Conservation (phyloP, 1,140 invertebrate genomes). For the Trichoplusia ni region DNA sequence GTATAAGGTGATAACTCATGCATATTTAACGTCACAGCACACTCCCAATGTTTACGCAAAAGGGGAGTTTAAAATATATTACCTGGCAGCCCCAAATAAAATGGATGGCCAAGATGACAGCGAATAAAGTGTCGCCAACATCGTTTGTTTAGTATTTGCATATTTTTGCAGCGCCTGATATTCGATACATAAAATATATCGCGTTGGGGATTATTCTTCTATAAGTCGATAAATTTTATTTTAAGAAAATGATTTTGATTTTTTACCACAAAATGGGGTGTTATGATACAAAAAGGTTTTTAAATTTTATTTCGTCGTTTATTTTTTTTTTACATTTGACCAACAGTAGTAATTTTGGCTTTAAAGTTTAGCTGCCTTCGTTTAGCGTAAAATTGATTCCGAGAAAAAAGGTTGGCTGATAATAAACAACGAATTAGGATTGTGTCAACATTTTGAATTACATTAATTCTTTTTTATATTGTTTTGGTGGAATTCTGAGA, state of each 20-base stretch:
- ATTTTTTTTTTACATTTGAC: background rate
- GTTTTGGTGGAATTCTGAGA: too few species aligned
- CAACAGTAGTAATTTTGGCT: background rate
- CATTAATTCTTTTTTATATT: too few species aligned
- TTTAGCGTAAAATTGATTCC: constrained; percentile 1
- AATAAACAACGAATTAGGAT: too few species aligned
- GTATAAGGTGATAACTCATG: too few species aligned
- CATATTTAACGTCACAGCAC: too few species aligned
- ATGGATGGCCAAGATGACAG: constrained; percentile 40
- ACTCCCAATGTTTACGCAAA: background rate
- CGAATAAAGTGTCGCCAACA: constrained; percentile 40
- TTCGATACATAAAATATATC: constrained; percentile 30
- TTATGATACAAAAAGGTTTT: background rate
- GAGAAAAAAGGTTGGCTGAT: constrained; percentile 11
- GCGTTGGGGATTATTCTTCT: constrained; percentile 14
- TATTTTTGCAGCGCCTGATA: constrained; percentile 31
- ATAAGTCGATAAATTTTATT: constrained; percentile 22
- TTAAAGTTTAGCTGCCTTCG: constrained; percentile 8
- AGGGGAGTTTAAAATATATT: background rate
- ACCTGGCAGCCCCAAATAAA: constrained; percentile 13
- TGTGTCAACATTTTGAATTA: too few species aligned
- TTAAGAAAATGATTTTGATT: constrained; percentile 25
- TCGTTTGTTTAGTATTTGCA: constrained; percentile 37
- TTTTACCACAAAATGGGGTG: background rate
- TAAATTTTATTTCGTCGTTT: background rate